Conservation (phyloP, 2,888 invertebrate species). For the Nomada flava region DNA sequence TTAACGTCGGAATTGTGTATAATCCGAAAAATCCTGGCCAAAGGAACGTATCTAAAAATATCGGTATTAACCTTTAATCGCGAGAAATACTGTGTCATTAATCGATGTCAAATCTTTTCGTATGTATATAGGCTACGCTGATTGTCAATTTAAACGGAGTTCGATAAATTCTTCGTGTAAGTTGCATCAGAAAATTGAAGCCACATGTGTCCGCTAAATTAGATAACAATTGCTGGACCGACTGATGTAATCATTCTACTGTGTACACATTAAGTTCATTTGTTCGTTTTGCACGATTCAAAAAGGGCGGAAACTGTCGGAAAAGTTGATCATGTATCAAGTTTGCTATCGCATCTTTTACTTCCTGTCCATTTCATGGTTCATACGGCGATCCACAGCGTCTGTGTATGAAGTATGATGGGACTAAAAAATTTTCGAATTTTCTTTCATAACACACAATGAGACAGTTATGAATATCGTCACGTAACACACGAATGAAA, state of each 20-base stretch:
- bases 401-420: not conserved
- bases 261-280: slow-evolving; percentile 39
- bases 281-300: slow-evolving; percentile 19
- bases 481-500: not conserved
- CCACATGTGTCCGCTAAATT: slow-evolving; percentile 55
- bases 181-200: slow-evolving; percentile 74
- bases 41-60: slow-evolving; percentile 17
- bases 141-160: slow-evolving; percentile 43
- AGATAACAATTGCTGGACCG: slow-evolving; percentile 66
- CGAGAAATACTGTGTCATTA: slow-evolving; percentile 1
- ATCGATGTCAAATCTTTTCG: slow-evolving; percentile 32
- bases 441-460: slow-evolving; percentile 1
- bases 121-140: slow-evolving; percentile 18
- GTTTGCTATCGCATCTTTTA: slow-evolving; percentile 26
- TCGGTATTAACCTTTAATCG: slow-evolving; percentile 29
- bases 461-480: not conserved
- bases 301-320: slow-evolving; percentile 32
- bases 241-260: slow-evolving; percentile 71
- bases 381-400: not conserved
- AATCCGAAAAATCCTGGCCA: not conserved
- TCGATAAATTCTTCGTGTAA: slow-evolving; percentile 53
- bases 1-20: not conserved
- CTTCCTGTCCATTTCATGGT: slow-evolving; percentile 13
- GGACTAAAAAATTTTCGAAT: not conserved
- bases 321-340: slow-evolving; percentile 12